These are phyloP conservation scores for Puma concolor DNA, from an alignment of 2,113 vertebrate genomes.

Conservation along the genomic window DNA sequence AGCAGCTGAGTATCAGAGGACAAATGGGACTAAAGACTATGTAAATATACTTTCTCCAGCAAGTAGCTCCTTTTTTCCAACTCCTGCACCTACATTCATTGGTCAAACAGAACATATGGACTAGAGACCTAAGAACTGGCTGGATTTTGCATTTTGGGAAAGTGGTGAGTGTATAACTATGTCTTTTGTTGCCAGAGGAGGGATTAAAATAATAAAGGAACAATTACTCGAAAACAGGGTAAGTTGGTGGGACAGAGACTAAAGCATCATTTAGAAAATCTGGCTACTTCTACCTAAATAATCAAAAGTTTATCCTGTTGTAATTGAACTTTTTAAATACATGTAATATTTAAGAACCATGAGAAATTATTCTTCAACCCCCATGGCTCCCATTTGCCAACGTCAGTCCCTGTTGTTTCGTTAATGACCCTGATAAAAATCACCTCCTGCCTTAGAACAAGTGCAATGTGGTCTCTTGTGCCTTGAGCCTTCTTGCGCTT, in stretches of 20 bases:
- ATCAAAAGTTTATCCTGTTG: not conserved
- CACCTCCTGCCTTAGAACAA: not conserved
- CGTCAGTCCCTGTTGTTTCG: not conserved
- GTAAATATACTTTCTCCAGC: not conserved
- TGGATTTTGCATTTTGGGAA: slow-evolving; percentile 25
- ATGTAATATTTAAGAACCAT: not conserved
- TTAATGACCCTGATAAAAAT: not conserved
- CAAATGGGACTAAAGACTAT: not conserved
- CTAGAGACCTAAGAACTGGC: not conserved
- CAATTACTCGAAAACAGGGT: not conserved
- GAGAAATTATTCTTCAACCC: not conserved
- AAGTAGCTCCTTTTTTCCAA: not conserved
- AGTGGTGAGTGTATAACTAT: not conserved
- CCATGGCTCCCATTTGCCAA: not conserved
- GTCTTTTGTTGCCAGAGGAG: not conserved
- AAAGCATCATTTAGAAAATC: slow-evolving; percentile 31
- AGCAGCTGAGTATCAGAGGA: not conserved
- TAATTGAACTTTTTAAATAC: not conserved
- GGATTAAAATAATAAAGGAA: not conserved
- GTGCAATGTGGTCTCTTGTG: not conserved
- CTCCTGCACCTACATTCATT: not conserved
- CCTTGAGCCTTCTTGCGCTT: not conserved
- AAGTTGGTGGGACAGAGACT: not conserved
- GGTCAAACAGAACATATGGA: not conserved
- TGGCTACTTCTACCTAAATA: not conserved